Evolutionary conservation across 2,888 invertebrate genomes (phyloP).

Genomic region (Amphipyra tragopoginis): DNA sequence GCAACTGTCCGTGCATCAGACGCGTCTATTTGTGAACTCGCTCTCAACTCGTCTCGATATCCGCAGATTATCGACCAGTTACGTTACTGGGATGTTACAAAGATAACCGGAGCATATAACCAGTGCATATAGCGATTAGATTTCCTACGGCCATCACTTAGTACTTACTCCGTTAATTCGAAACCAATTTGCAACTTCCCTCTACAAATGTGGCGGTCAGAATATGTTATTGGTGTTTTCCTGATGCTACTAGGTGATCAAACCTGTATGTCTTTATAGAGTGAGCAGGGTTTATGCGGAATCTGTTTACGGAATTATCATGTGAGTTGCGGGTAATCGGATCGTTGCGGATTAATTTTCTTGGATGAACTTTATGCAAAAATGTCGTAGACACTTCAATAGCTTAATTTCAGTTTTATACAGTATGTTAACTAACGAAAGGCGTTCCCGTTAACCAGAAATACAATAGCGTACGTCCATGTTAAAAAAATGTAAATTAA

Average conservation of each 20-base stretch:
- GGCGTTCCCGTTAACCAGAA: no score
- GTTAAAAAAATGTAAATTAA: no score
- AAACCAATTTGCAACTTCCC: slow-evolving; percentile 68
- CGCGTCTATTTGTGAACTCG: slow-evolving; percentile 21
- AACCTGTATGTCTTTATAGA: slow-evolving; percentile 31
- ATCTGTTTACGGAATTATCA: slow-evolving; percentile 25
- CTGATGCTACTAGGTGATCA: slow-evolving; percentile 31
- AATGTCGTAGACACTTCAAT: no score
- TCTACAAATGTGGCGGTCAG: slow-evolving; percentile 43
- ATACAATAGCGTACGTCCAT: no score
- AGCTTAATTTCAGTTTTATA: no score
- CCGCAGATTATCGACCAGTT: slow-evolving; percentile 36
- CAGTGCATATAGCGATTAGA: slow-evolving; percentile 39
- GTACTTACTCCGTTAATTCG: slow-evolving; percentile 52
- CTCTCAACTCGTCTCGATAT: slow-evolving; percentile 13
- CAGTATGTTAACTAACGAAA: no score
- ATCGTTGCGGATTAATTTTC: slow-evolving; percentile 15
- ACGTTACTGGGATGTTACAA: slow-evolving; percentile 35
- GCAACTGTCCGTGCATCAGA: slow-evolving; percentile 4
- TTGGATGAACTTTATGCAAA: not conserved
- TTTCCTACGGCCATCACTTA: slow-evolving; percentile 49
- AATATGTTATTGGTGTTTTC: slow-evolving; percentile 49
- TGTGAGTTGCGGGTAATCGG: slow-evolving; percentile 15
- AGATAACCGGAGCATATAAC: slow-evolving; percentile 39
- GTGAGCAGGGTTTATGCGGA: slow-evolving; percentile 24